Evolutionary conservation across 2,113 vertebrate genomes (phyloP), one percentile per base, ranked within the genome.

Genomic region (Ailurus styani): DNA sequence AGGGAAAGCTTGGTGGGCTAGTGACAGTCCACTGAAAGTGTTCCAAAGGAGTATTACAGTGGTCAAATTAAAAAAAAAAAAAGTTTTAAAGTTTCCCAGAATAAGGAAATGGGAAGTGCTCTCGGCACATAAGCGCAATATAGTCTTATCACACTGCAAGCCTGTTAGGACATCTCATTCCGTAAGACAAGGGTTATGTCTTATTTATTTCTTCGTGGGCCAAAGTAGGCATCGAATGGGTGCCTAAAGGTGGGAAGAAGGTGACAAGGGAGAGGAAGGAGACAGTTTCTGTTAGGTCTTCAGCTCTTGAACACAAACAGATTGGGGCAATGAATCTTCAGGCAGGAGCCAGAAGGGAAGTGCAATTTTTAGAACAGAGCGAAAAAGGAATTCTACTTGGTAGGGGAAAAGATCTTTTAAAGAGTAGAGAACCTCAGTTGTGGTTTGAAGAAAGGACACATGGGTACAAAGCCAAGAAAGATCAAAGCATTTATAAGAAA

Each of bases 371-470:
- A 47, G 79, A 50, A 60, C 2, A 87, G 40, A 85, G 66, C 34
- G 85, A 89, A 88, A 85, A 29, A 52, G 17, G 17, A 81, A 60
- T 78, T 60, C 45, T 73, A 42, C 9, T 40, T 79, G 15, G 23
- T 40, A 1, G 25, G 54, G 47, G 27, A 85, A 78, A 52, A 55
- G n/a, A 42, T 60, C 21, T 60, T 75, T 45, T 86, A 73, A 75
- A 88, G 73, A 14, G 29, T 8, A 78, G n/a, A 5, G 29, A 45
- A 54, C 2, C 2, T 73, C 29, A 29, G 55, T 52, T 66, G 3
- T 18, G 42, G 68, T 87, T 95, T n/a, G 29, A 84, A 90, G 88
- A 82, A 94, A 91, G 40, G 87, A 25, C 21, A 37, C 17, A 14
- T 7, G 5, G 25, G 9, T 37, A 45, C 42, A 60, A 95, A 87